Base-by-base conservation (phyloP, 2,888 invertebrate genomes). In the Venusia cambrica region DNA sequence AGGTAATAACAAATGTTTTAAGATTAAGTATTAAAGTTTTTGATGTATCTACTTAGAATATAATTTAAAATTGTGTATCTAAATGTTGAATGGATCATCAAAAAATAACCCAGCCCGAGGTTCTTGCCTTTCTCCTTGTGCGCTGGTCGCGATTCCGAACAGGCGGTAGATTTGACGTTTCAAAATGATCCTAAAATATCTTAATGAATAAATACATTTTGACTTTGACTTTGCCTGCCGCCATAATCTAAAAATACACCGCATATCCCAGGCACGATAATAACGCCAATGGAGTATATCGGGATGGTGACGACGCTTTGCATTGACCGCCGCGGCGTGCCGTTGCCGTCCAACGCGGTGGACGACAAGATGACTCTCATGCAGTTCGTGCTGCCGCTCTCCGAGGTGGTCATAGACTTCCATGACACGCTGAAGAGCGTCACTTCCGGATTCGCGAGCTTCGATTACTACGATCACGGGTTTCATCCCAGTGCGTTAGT, bases 361-460 rank as follows among this genome's bases (percentile, higher is more conserved):
- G 98, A 98, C 67, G 92, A 95, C 44, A 89, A 90, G 14, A 90
- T 96, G 65, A 85, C 97, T 0, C 89, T 98, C 83, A 70, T 98
- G 66, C 93, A 94, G 55, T 97, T 93, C 62, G 79, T 92, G 16
- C 76, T 99, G 28, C 99, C 99, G 0, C 81, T 99, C 3, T 95
- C 94, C 54, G 99, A 99, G 89, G 94, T 99, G 11, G 93, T 99
- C 5, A 80, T 97, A 4, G 98, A 99, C 74, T 99, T 99, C 73
- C 97, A 97, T 65, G 98, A 99, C 67, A 89, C 90, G 2, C 81
- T 98, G 1, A 99, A 99, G 76, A 93, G 94, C 5, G 58, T 96
- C 7, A 94, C 95, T 2, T 97, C 97, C 0, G 99, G 99, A 13
- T 99, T 97, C 81, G 99, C 97, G 1, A 96, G 96, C 68, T 97